Base-by-base conservation (phyloP, 92 coral and sea anemone species). In the Siderastrea radians region DNA sequence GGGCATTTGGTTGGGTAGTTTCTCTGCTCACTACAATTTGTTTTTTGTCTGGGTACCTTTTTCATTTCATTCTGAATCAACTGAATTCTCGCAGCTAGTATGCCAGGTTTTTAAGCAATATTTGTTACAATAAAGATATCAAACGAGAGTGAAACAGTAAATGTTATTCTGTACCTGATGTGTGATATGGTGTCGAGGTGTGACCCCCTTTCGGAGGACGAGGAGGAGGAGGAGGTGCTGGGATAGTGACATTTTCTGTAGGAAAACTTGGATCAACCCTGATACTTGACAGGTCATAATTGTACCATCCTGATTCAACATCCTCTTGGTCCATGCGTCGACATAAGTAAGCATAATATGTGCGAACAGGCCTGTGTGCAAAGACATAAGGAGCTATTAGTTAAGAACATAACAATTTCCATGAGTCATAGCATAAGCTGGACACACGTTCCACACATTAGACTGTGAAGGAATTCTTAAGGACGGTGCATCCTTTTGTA, bases 281-380 rank as follows among this genome's bases (percentile, higher is more conserved):
- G 50, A 82, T 58, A 49, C 66, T 47, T 10, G 9, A 45, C 14
- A 82, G 66, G 2, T 58, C 70, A 47, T 58, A 49, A 58, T 58
- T n/a, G 48, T 4, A 47, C 49, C 48, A 74, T 58, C 86, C 78
- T 7, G 68, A 55, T 9, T 58, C 77, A 38, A 17, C 49, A 6
- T 82, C 69, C 3, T 12, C 51, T 4, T 57, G 8, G 48, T 69
- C 13, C 68, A 71, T 15, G 4, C 6, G 48, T 26, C 16, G 44
- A 19, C 69, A 55, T 17, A 70, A 11, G 48, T n/a, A 3, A 57
- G 66, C 44, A 44, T 68, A 82, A 49, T 82, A 82, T 54, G 70
- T 71, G 9, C 86, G 61, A 15, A 70, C 12, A 55, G 86, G 86
- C 86, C 86, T 82, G 59, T 44, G 76, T 8, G 57, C 9, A n/a